Base-by-base conservation (phyloP, 2,888 invertebrate species). In the Piscicola geometra region DNA sequence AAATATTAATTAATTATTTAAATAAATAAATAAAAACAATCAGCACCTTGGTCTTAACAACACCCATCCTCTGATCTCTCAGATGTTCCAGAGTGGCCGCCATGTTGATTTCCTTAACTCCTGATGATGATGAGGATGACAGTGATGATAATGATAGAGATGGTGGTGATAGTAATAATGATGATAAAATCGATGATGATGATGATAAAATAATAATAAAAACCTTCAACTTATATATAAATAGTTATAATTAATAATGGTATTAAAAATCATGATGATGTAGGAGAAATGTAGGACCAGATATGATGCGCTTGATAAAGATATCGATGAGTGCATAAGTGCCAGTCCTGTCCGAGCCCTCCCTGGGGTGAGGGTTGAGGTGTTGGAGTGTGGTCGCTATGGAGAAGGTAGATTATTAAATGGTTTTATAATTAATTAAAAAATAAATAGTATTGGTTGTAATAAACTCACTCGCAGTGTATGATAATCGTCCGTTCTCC, bases 391-490 rank as follows among this genome's bases (percentile, higher is more conserved):
- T n/a, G n/a, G n/a, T n/a, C n/a, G n/a, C n/a, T n/a, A n/a, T n/a
- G n/a, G n/a, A n/a, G n/a, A n/a, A n/a, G n/a, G n/a, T n/a, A n/a
- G n/a, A n/a, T n/a, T n/a, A n/a, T n/a, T n/a, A n/a, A n/a, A n/a
- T n/a, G n/a, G n/a, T n/a, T n/a, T n/a, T n/a, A n/a, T n/a, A n/a
- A n/a, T n/a, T n/a, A n/a, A n/a, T n/a, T n/a, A n/a, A n/a, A n/a
- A n/a, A n/a, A n/a, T n/a, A n/a, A n/a, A n/a, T n/a, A n/a, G n/a
- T n/a, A n/a, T n/a, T n/a, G n/a, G n/a, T n/a, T n/a, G n/a, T n/a
- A n/a, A n/a, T n/a, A n/a, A n/a, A n/a, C 70, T 41, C 25, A 75
- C 75, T 69, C 60, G 75, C 75, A 75, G 52, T 75, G 75, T 9
- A 75, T 71, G 36, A 75, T 66, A 32, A 75, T 50, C 0, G 71